Evolutionary conservation across 2,888 invertebrate species (phyloP).

Genomic region (Invenusta paracnida): DNA sequence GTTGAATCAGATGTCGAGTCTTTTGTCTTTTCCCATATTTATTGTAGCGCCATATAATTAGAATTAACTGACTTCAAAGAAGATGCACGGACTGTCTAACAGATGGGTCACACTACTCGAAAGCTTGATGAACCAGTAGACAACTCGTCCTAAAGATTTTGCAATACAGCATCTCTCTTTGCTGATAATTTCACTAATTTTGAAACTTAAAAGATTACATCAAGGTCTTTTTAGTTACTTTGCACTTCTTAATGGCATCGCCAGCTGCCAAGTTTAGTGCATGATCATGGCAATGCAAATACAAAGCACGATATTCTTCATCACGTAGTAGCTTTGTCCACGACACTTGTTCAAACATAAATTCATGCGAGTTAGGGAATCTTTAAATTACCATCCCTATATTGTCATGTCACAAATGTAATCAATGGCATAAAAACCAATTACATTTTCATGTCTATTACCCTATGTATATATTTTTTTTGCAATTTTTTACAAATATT

Average conservation of each 20-base stretch:
- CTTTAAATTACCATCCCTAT: no score
- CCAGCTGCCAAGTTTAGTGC: background rate
- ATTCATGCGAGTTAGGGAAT: no score
- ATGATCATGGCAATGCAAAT: background rate
- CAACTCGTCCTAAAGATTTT: background rate
- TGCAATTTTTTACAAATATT: no score
- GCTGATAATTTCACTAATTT: background rate
- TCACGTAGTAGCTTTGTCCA: no score
- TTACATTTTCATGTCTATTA: no score
- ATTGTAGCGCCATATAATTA: background rate
- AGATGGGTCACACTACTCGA: background rate
- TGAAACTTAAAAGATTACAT: background rate
- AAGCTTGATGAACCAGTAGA: background rate
- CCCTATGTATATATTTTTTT: no score
- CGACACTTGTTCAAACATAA: no score
- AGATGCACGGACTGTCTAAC: background rate
- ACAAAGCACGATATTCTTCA: background rate
- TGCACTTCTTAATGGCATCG: background rate
- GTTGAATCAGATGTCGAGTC: background rate
- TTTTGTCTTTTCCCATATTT: background rate
- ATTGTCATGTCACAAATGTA: no score
- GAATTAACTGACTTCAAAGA: background rate
- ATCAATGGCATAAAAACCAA: no score
- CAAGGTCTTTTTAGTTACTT: background rate
- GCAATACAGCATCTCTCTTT: background rate